A percentile compares a stretch with the other conserved stretches of the same genome.
Evolutionary conservation across 2,888 invertebrate species (phyloP).

Genomic region (Rotaria socialis): DNA sequence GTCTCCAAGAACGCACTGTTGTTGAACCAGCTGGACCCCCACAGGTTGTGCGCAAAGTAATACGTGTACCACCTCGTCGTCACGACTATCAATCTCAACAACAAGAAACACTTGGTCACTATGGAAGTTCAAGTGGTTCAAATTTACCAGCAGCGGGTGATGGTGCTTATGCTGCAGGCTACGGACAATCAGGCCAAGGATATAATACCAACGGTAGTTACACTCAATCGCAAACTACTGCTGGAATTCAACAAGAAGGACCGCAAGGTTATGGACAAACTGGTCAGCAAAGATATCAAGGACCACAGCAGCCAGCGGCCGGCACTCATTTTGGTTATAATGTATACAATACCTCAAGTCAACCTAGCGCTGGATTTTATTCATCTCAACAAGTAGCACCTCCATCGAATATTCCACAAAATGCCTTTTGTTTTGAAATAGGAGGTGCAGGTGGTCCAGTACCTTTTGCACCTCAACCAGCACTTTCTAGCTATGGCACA

Average conservation of each 20-base stretch:
- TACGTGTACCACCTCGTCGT: constrained; percentile 38
- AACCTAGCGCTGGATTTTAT: not conserved
- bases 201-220: not conserved
- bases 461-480: not conserved
- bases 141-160: not conserved
- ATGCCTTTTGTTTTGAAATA: not conserved
- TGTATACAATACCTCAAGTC: not conserved
- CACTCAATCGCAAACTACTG: not conserved
- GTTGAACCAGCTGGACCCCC: constrained; percentile 26
- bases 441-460: not conserved
- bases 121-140: not conserved
- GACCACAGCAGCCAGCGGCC: not conserved
- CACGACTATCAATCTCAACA: not conserved
- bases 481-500: not conserved
- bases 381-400: not conserved
- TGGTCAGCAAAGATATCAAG: not conserved
- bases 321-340: not conserved
- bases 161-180: not conserved
- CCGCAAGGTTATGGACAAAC: constrained; percentile 8
- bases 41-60: constrained; percentile 34
- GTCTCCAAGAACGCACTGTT: constrained; percentile 40
- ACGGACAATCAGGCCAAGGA: not conserved
- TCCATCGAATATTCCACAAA: not conserved
- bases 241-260: not conserved
- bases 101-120: not conserved